A percentile compares a stretch with the other conserved stretches of the same genome.
These are phyloP conservation scores for Pocillopora verrucosa DNA, from an alignment of 64 coral and sea anemone species.

Conservation along the genomic window DNA sequence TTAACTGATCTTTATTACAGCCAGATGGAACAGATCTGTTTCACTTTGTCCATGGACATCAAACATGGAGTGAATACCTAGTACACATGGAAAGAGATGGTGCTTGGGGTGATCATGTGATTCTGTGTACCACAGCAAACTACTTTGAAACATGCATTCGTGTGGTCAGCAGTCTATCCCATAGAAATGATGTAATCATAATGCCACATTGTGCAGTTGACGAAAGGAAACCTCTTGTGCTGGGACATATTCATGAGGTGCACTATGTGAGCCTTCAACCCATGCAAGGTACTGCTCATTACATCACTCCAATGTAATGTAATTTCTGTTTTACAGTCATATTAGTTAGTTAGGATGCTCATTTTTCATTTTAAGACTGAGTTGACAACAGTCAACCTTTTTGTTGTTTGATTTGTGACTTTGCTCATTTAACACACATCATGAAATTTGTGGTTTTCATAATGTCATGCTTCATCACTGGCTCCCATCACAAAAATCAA, in stretches of 20 bases:
- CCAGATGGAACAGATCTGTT: background rate
- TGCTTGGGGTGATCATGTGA: background rate
- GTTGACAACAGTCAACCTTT: too few species aligned
- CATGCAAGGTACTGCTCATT: background rate
- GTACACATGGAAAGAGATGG: background rate
- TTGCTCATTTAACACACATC: too few species aligned
- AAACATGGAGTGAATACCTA: background rate
- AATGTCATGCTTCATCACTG: too few species aligned
- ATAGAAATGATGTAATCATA: background rate
- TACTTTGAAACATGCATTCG: background rate
- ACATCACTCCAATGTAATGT: too few species aligned
- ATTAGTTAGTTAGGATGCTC: too few species aligned
- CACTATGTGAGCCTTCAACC: background rate
- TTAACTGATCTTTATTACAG: background rate
- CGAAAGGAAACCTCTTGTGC: background rate
- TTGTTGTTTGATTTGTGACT: too few species aligned
- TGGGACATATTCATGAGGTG: background rate
- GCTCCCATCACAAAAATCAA: too few species aligned
- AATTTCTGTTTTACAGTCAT: too few species aligned
- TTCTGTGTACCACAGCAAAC: background rate
- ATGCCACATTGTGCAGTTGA: background rate
- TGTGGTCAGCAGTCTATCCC: background rate
- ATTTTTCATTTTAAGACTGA: too few species aligned
- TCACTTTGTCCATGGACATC: conserved; percentile 1
- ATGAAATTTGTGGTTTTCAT: too few species aligned